Conservation (phyloP, 1,140 invertebrate species). For the Microplitis mediator region DNA sequence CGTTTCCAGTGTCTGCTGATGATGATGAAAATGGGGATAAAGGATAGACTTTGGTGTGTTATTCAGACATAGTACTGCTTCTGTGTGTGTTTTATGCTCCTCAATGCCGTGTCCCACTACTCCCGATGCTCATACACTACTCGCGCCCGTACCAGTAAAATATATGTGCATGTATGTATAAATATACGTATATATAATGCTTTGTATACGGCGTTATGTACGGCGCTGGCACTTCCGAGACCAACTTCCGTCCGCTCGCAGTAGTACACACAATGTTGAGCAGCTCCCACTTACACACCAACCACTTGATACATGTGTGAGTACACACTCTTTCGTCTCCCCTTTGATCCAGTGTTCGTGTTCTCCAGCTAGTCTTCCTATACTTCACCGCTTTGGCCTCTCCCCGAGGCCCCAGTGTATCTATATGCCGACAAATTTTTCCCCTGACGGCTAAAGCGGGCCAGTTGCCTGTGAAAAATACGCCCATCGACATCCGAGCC, state of each 20-base stretch:
- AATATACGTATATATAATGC: neutral
- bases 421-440: too few species aligned
- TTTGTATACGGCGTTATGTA: slow-evolving; percentile 2
- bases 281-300: neutral
- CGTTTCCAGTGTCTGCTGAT: slow-evolving; percentile 1
- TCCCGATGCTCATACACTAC: too few species aligned
- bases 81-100: neutral
- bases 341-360: neutral
- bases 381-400: neutral
- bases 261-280: slow-evolving; percentile 18
- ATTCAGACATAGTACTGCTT: neutral
- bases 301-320: slow-evolving; percentile 8
- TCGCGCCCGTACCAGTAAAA: too few species aligned
- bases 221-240: slow-evolving; percentile 24
- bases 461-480: slow-evolving; percentile 2
- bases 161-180: neutral
- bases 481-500: neutral
- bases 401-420: neutral
- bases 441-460: neutral
- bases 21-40: slow-evolving; percentile 8
- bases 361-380: neutral
- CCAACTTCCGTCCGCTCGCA: slow-evolving; percentile 25
- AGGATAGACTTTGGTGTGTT: neutral
- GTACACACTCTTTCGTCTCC: slow-evolving; percentile 2
- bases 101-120: too few species aligned